Percentiles rank a stretch among this genome's conserved stretches.
Evolutionary conservation across 2,888 invertebrate genomes (phyloP).

Genomic region (Cinara cedri): DNA sequence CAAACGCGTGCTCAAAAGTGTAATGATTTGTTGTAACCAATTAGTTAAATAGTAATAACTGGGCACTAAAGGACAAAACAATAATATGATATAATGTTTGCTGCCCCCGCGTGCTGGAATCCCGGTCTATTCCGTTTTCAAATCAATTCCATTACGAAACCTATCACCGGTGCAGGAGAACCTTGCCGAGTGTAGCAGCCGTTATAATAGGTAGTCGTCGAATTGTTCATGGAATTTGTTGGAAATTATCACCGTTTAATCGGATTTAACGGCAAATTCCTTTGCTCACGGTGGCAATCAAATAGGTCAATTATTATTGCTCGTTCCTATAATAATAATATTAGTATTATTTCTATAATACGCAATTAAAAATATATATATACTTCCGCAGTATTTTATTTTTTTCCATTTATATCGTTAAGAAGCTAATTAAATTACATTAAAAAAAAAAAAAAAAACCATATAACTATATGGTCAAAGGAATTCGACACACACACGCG

Average conservation of each 20-base stretch:
- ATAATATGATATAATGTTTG: no score
- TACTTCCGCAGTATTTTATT: no score
- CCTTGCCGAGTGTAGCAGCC: conserved; percentile 19
- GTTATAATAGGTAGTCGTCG: neutral
- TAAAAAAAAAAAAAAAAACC: no score
- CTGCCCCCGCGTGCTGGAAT: conserved; percentile 27
- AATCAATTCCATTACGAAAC: conserved; percentile 32
- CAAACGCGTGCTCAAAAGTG: neutral
- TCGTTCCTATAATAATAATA: neutral
- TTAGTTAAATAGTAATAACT: conserved; percentile 13
- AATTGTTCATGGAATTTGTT: conserved; percentile 49
- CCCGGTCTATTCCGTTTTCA: conserved; percentile 34
- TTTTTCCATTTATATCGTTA: no score
- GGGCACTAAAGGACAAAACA: no score
- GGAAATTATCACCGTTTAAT: conserved; percentile 45
- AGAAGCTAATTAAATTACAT: no score
- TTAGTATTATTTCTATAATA: conserved; percentile 11
- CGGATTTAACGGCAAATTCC: conserved; percentile 34
- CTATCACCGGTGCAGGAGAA: conserved; percentile 27
- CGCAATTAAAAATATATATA: conserved; percentile 8
- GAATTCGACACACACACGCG: no score
- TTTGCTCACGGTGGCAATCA: conserved; percentile 14
- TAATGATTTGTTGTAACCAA: conserved; percentile 39
- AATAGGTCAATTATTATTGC: conserved; percentile 25
- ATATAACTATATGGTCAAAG: no score